phyloP scores from a whole-genome alignment of 92 coral and sea anemone genomes.

The Palythoa heliodiscus region DNA sequence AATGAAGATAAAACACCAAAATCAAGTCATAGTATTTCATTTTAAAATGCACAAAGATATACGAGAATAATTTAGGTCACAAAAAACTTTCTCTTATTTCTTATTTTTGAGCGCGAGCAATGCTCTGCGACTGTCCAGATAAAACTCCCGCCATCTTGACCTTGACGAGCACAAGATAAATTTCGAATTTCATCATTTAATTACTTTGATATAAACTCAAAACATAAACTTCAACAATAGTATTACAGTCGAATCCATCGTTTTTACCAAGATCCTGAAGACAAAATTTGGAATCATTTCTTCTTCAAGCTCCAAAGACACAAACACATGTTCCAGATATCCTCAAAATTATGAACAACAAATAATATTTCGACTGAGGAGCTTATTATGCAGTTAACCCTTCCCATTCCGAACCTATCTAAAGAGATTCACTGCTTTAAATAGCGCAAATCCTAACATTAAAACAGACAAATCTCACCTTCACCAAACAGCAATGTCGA shows the following conservation, averaged over 20 bases:
- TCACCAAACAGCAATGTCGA: not conserved
- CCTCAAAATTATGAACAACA: not conserved
- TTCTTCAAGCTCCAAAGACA: not conserved
- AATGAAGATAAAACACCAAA: too few species aligned
- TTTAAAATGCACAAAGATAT: not conserved
- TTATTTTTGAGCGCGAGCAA: not conserved
- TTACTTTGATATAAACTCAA: not conserved
- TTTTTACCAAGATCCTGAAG: too few species aligned
- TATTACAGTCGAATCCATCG: too few species aligned
- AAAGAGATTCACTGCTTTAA: not conserved
- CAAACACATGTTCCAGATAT: not conserved
- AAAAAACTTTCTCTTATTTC: not conserved
- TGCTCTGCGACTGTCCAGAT: too few species aligned
- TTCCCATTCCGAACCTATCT: not conserved
- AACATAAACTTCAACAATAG: not conserved
- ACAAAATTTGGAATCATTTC: too few species aligned
- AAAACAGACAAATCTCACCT: not conserved
- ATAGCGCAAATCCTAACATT: not conserved
- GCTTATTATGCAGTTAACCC: too few species aligned
- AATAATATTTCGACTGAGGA: not conserved
- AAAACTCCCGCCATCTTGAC: slow-evolving; percentile 32
- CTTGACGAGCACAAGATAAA: not conserved
- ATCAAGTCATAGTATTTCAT: not conserved
- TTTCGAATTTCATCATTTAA: not conserved
- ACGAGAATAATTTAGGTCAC: not conserved